Base-by-base conservation (phyloP, 2,888 invertebrate genomes). In the Callyntrura guangdongensis region DNA sequence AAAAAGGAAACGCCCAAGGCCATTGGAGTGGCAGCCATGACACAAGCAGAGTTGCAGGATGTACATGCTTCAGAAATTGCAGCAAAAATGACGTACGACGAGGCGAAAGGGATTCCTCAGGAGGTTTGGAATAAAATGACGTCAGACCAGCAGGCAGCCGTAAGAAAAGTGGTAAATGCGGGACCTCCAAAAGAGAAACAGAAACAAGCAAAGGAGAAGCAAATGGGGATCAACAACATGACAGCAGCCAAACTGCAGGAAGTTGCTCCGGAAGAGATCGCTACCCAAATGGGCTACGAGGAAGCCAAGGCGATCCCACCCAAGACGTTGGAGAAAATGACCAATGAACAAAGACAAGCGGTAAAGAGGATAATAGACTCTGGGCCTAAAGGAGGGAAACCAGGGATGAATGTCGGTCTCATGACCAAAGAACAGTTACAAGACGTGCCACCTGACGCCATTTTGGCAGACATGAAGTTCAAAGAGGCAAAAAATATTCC, bases 401-500 rank as follows among this genome's bases (percentile, higher is more conserved):
- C 64, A 2, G 20, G 5, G 9, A 53, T 86, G 25, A 56, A 56
- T 12, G 8, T 86, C 0, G 22, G 14, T 12, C 49, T n/a, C 6
- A 53, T 79, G 79, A 56, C 53, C 56, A 9, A 79, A 12, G 79
- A 79, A 0, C 79, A 79, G 27, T 14, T 79, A 2, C 8, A 53
- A 22, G 56, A 53, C 0, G 25, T 79, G 8, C 0, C 5, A 11
- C 49, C 25, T 1, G 56, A 79, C 11, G 8, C 53, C 1, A 79
- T 79, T 25, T 9, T 14, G 8, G 25, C 53, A 9, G 14, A 77
- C 25, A 77, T 59, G 47, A 49, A 77, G 1, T 72, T 22, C 56
- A 20, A 86, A n/a, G 67, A 83, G 22, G 61, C 67, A 1, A 61
- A 83, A 36, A 64, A 83, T 45, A 61, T 83, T n/a, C 83, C 83